Conservation (phyloP, 2,113 vertebrate species). For the Pituophis catenifer region DNA sequence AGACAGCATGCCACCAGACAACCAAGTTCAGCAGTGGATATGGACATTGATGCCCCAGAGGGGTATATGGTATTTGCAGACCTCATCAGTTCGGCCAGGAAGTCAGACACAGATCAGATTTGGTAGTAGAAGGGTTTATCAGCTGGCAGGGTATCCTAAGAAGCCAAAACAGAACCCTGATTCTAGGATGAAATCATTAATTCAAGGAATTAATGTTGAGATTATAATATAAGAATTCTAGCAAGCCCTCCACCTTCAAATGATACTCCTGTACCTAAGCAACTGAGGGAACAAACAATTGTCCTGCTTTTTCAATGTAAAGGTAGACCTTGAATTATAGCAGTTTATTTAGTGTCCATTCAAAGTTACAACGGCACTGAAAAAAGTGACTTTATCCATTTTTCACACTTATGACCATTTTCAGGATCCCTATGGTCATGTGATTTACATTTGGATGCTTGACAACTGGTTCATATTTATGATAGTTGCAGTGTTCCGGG, state of each 20-base stretch:
- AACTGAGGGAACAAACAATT: neutral
- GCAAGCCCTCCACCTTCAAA: neutral
- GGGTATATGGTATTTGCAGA: neutral
- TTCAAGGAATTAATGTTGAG: neutral
- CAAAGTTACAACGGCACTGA: too few species aligned
- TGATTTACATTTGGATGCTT: too few species aligned
- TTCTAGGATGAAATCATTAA: neutral
- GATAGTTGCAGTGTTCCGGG: too few species aligned
- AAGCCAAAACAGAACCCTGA: neutral
- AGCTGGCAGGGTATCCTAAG: neutral
- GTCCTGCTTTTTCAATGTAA: neutral
- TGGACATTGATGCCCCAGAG: neutral
- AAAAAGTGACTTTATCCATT: too few species aligned
- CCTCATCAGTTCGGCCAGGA: neutral
- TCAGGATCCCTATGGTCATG: too few species aligned
- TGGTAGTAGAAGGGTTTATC: neutral
- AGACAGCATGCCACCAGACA: neutral
- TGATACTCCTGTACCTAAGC: neutral
- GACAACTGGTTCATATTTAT: too few species aligned
- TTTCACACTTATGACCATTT: too few species aligned
- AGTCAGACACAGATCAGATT: neutral
- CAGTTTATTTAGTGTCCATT: too few species aligned
- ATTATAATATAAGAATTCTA: neutral
- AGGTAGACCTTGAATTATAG: too few species aligned
- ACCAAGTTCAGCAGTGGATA: neutral